phyloP scores from a whole-genome alignment of 2,888 invertebrate genomes.

The Heliconius ethilla region DNA sequence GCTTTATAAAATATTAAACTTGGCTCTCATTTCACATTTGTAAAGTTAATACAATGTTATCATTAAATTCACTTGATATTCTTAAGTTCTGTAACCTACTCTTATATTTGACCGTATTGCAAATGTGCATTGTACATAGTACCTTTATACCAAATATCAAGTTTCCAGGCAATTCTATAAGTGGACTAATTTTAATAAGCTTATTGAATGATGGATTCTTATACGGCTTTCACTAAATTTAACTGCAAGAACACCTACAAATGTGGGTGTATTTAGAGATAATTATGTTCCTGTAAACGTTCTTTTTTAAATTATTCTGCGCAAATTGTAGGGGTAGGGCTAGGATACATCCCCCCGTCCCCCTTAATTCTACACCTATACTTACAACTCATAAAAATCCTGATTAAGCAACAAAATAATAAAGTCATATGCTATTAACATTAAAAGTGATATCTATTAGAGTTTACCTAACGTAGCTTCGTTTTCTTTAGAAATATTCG shows the following conservation, averaged over 20 bases:
- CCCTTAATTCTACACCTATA: no score
- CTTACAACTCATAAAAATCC: slow-evolving; percentile 28
- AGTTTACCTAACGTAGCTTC: neutral
- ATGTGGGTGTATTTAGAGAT: neutral
- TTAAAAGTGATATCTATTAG: neutral
- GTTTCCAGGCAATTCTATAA: neutral
- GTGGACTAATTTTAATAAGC: neutral
- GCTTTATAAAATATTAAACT: neutral
- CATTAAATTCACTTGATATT: neutral
- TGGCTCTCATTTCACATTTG: neutral
- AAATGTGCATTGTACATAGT: neutral
- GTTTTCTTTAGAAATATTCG: slow-evolving; percentile 23
- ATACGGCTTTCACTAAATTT: neutral
- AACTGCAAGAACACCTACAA: neutral
- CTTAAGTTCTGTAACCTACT: neutral
- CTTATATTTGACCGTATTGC: no score
- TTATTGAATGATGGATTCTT: neutral
- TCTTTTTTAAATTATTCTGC: no score
- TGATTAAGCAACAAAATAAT: neutral
- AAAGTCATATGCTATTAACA: neutral
- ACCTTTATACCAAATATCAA: neutral
- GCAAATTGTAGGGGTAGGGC: no score
- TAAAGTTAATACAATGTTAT: neutral
- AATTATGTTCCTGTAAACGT: no score
- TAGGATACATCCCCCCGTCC: no score